Evolutionary conservation across 2,113 vertebrate species (phyloP).

Genomic region (Bambusicola thoracicus): DNA sequence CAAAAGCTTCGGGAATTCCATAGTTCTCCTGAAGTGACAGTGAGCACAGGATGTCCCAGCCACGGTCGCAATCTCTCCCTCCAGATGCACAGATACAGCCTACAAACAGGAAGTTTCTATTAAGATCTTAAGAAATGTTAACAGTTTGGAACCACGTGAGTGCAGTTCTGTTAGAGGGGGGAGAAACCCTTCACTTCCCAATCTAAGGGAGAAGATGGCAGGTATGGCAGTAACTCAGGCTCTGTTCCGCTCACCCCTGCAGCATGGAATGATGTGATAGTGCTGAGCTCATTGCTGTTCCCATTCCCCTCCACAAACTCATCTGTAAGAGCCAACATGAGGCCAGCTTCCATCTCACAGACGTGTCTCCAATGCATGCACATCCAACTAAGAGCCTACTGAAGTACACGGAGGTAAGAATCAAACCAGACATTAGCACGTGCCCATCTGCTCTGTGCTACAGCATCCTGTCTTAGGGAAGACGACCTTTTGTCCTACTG

Average conservation of each 20-base stretch:
- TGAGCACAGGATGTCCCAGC: conserved; percentile 77
- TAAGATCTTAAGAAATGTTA: conserved; percentile 62
- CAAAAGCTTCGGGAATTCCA: conserved; percentile 42
- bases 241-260: neutral
- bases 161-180: neutral
- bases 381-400: neutral
- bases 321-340: neutral
- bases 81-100: conserved; percentile 71
- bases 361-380: neutral
- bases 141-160: neutral
- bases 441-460: neutral
- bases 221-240: neutral
- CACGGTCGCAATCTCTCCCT: conserved; percentile 69
- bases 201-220: neutral
- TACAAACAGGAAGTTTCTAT: conserved; percentile 77
- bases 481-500: neutral
- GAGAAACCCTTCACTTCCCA: neutral
- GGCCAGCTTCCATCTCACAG: neutral
- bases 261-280: fast-evolving
- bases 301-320: neutral
- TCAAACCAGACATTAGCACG: neutral
- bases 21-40: conserved; percentile 49
- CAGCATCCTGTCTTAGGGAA: neutral
- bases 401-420: neutral
- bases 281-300: neutral